Evolutionary conservation across 1,140 invertebrate species (phyloP), one percentile per base, ranked within the genome.

Genomic region (Diorhabda carinulata): DNA sequence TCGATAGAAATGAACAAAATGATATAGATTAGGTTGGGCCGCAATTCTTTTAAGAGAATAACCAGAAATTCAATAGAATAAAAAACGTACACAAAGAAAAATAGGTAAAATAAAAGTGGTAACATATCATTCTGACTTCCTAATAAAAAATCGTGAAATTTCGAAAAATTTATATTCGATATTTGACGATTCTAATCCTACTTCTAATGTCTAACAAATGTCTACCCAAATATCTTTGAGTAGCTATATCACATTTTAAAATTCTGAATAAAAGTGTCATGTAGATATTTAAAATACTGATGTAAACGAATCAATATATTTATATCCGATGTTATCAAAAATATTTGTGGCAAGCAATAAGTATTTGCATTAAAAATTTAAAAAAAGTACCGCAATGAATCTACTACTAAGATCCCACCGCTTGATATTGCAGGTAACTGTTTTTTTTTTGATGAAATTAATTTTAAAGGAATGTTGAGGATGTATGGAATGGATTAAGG

Each of bases 191-290:
- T 62, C 60, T 60, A 40, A 65, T 42, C n/a, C 64, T 65, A 65
- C 25, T 7, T 64, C 65, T 67, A 67, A 66, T 64, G 67, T 68
- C 64, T 72, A 73, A 71, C 66, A 61, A 70, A 73, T 70, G 70
- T 67, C 72, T 71, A 66, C 71, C 67, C 70, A 70, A 66, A 52
- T 63, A 57, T 57, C 57, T 57, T 60, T 64, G 63, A 66, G 63
- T 67, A 58, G 64, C 71, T 4, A 72, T 77, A 77, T 77, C 76
- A 77, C 76, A 77, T 77, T 77, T 77, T 73, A 70, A 73, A 75
- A 75, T 71, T 71, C 67, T 74, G 72, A 67, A 52, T 52, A 52
- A 52, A 52, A 52, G 47, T 52, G 47, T 65, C 66, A 42, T 60
- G 42, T 60, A 40, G 42, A 60, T 60, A 60, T 42, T 60, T 42